These are phyloP conservation scores for Tribolium castaneum DNA, from an alignment of 1,140 invertebrate genomes.

Conservation along the genomic window DNA sequence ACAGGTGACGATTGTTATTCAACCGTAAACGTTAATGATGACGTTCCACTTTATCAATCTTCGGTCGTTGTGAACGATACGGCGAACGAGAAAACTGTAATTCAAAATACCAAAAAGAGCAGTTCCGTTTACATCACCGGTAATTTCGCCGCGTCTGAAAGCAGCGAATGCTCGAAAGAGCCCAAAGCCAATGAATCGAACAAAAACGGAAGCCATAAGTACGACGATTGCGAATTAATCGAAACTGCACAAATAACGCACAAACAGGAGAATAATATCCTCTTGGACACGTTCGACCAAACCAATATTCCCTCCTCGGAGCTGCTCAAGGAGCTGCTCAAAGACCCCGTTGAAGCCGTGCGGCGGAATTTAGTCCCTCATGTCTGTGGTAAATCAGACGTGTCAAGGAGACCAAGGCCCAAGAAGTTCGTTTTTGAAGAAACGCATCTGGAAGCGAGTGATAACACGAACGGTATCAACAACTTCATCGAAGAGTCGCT, in stretches of 20 bases:
- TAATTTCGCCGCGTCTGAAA: slow-evolving; percentile 35
- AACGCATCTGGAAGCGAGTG: not conserved
- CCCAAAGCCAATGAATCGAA: slow-evolving; percentile 32
- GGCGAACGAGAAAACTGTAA: slow-evolving; percentile 36
- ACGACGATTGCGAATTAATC: slow-evolving; percentile 18
- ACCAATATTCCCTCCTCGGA: slow-evolving; percentile 52
- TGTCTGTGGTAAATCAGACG: slow-evolving; percentile 72
- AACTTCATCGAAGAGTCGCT: slow-evolving; percentile 72
- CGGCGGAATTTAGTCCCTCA: slow-evolving; percentile 77
- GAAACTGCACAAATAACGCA: not conserved
- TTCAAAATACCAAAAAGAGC: slow-evolving; percentile 50
- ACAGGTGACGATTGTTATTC: slow-evolving; percentile 78
- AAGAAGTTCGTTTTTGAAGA: slow-evolving; percentile 49
- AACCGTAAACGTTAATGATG: slow-evolving; percentile 72
- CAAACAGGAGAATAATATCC: slow-evolving; percentile 36
- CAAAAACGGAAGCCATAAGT: not conserved
- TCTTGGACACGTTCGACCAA: slow-evolving; percentile 22
- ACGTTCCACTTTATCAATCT: slow-evolving; percentile 73
- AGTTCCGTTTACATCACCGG: slow-evolving; percentile 61
- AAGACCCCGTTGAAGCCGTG: slow-evolving; percentile 78
- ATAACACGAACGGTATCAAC: not conserved
- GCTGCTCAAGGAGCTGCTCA: slow-evolving; percentile 69
- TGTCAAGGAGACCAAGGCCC: slow-evolving; percentile 58
- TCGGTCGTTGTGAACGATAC: slow-evolving; percentile 73
- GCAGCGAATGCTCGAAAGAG: slow-evolving; percentile 1